Evolutionary conservation across 1,140 invertebrate genomes (phyloP).

Genomic region (Calephelis virginiensis): DNA sequence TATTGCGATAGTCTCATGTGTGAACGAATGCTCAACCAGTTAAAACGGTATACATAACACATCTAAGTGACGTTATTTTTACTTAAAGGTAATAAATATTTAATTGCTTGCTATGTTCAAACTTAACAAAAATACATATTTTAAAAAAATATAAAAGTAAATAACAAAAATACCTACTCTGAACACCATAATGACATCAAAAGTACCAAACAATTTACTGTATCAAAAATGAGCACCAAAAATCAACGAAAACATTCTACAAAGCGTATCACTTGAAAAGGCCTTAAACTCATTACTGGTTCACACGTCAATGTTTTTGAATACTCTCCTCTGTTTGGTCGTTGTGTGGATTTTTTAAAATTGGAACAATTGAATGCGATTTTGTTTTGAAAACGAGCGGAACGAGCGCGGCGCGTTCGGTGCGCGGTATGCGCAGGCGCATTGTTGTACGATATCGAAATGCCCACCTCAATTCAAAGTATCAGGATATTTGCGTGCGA

Average conservation of each 20-base stretch:
- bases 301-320: conserved; percentile 52
- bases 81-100: no score
- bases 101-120: no score
- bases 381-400: conserved; percentile 69
- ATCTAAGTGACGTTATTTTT: no score
- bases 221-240: neutral
- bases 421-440: conserved; percentile 39
- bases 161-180: conserved; percentile 44
- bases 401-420: conserved; percentile 42
- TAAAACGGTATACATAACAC: no score
- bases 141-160: conserved; percentile 22
- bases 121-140: no score
- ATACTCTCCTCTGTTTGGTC: conserved; percentile 59
- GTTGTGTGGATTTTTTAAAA: conserved; percentile 67
- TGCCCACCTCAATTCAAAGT: conserved; percentile 53
- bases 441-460: conserved; percentile 57
- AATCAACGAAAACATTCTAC: conserved; percentile 4
- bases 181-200: conserved; percentile 37
- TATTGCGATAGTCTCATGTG: no score
- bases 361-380: conserved; percentile 59
- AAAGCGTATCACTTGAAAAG: conserved; percentile 13
- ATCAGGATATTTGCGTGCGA: conserved; percentile 55
- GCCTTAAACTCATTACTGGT: conserved; percentile 1
- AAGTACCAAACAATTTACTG: neutral
- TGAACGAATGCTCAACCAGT: no score